These are phyloP conservation scores for Tenthredo amoena DNA, from an alignment of 2,888 invertebrate genomes.

Conservation along the genomic window DNA sequence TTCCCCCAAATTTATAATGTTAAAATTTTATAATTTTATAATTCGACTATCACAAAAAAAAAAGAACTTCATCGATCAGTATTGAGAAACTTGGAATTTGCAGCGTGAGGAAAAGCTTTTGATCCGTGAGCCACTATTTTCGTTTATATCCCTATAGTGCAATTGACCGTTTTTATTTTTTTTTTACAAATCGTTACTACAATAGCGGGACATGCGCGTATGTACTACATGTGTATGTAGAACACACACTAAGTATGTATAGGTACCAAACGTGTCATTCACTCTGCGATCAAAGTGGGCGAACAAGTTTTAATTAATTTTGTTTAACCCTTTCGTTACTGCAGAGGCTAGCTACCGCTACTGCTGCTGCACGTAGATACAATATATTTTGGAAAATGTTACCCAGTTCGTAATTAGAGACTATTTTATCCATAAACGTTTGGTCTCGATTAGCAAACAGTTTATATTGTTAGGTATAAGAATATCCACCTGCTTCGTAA, in stretches of 20 bases:
- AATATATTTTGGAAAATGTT: not conserved
- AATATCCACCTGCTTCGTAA: not conserved
- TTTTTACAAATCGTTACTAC: not conserved
- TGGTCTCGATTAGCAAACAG: not conserved
- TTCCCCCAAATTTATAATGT: not conserved
- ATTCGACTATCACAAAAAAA: not conserved
- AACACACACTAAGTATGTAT: not conserved
- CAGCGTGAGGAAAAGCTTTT: not conserved
- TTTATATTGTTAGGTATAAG: not conserved
- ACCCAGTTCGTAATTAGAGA: not conserved
- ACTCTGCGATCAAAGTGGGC: conserved; percentile 9
- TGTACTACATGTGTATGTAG: not conserved
- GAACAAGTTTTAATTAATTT: conserved; percentile 40
- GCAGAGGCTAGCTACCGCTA: not conserved
- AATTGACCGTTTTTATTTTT: not conserved
- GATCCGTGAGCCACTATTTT: not conserved
- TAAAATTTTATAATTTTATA: not conserved
- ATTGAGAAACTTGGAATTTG: not conserved
- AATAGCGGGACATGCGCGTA: not conserved
- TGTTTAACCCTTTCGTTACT: not conserved
- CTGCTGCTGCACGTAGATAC: not conserved
- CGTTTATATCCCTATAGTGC: not conserved
- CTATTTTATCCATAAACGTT: not conserved
- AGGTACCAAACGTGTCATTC: conserved; percentile 1
- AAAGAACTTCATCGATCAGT: not conserved